Percentiles rank a stretch among this genome's conserved stretches.
phyloP scores from a whole-genome alignment of 2,888 invertebrate genomes.

The Zygaena filipendulae region DNA sequence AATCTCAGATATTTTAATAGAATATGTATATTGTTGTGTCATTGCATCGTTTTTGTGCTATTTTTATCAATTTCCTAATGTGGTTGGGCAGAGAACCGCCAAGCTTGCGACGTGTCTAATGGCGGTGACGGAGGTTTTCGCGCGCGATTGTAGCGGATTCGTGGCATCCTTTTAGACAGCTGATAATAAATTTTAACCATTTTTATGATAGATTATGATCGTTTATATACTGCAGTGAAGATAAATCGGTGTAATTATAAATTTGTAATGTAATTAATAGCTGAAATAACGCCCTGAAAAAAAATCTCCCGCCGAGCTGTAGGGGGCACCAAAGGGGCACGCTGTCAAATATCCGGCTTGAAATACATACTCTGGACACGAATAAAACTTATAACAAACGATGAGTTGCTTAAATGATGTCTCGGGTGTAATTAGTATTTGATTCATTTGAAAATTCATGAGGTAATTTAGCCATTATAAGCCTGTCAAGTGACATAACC shows the following conservation, averaged over 20 bases:
- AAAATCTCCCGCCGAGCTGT: slow-evolving; percentile 60
- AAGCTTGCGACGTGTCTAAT: slow-evolving; percentile 69
- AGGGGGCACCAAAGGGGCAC: slow-evolving; percentile 67
- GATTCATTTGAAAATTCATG: no score
- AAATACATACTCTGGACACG: slow-evolving; percentile 3
- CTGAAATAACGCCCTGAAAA: slow-evolving; percentile 39
- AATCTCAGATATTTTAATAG: slow-evolving; percentile 23
- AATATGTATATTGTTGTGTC: slow-evolving; percentile 26
- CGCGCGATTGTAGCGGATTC: slow-evolving; percentile 68
- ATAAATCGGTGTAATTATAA: slow-evolving; percentile 23
- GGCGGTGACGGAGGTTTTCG: slow-evolving; percentile 67
- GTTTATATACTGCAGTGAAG: slow-evolving; percentile 30
- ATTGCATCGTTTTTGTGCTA: slow-evolving; percentile 37
- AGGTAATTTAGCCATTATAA: slow-evolving; percentile 42
- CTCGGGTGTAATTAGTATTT: no score
- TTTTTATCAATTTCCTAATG: slow-evolving; percentile 63
- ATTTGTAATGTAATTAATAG: slow-evolving; percentile 21
- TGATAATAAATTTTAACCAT: slow-evolving; percentile 35
- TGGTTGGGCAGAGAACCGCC: slow-evolving; percentile 56
- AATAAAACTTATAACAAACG: not conserved
- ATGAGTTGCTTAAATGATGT: no score
- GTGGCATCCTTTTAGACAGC: slow-evolving; percentile 64
- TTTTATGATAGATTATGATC: slow-evolving; percentile 27
- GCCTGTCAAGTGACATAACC: slow-evolving; percentile 66
- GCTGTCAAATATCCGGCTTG: slow-evolving; percentile 35